Evolutionary conservation across 2,797 vertebrate species (phyloP).

Genomic region (Anniella stebbinsi): DNA sequence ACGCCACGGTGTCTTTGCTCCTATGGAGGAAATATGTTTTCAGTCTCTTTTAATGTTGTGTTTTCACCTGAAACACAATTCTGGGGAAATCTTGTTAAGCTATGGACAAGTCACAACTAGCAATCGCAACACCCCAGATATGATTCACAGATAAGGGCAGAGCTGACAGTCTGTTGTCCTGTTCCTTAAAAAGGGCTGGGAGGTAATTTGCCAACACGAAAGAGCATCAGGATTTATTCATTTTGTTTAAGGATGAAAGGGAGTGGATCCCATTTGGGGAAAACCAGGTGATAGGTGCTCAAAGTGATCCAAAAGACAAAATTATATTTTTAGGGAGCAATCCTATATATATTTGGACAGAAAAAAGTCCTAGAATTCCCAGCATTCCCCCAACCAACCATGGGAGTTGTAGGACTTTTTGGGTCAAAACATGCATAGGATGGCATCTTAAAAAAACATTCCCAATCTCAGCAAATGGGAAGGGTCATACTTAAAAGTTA

Average conservation of each 20-base stretch:
- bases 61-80: slow-evolving; percentile 35
- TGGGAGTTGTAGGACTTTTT: no score
- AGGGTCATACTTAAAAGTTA: neutral
- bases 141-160: slow-evolving; percentile 7
- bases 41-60: neutral
- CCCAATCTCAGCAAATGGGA: neutral
- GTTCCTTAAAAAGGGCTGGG: neutral
- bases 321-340: neutral
- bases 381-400: no score
- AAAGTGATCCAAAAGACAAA: neutral
- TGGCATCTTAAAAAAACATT: neutral
- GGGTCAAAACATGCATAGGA: no score
- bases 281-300: neutral
- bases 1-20: neutral
- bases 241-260: neutral
- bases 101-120: slow-evolving; percentile 65
- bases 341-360: no score
- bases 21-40: neutral
- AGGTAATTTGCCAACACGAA: neutral
- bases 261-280: neutral
- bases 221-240: neutral
- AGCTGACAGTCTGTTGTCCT: slow-evolving; percentile 16
- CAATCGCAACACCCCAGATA: slow-evolving; percentile 48
- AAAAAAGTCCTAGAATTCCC: no score
- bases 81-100: slow-evolving; percentile 50